Percentiles rank a stretch among this genome's conserved stretches.
These are phyloP conservation scores for Cecropterus lyciades DNA, from an alignment of 1,140 invertebrate genomes.

Conservation along the genomic window DNA sequence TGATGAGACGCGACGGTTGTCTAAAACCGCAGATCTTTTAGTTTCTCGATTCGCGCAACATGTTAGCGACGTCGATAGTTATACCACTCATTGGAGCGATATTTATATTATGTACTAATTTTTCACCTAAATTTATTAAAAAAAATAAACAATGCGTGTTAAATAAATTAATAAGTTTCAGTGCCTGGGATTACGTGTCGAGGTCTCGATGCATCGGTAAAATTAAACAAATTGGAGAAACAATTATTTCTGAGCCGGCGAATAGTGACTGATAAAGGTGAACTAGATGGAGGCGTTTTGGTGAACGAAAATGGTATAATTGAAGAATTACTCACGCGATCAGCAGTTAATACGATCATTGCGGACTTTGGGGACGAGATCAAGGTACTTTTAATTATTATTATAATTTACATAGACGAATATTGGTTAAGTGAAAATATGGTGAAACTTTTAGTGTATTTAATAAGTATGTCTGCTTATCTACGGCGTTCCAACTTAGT, in stretches of 20 bases:
- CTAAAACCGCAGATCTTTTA: constrained; percentile 13
- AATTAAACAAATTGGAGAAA: constrained; percentile 42
- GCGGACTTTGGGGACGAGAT: constrained; percentile 40
- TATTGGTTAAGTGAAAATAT: too few relatives aligned
- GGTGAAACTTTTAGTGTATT: too few relatives aligned
- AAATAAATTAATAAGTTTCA: constrained; percentile 6
- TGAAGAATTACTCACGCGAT: constrained; percentile 63
- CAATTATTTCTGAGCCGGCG: constrained; percentile 64
- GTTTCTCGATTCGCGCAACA: constrained; percentile 13
- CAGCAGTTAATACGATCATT: constrained; percentile 56
- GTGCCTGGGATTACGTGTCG: constrained; percentile 41
- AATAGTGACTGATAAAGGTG: constrained; percentile 66
- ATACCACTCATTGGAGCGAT: constrained; percentile 5
- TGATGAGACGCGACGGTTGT: constrained; percentile 12
- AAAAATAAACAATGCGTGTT: too few relatives aligned
- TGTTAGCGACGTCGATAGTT: constrained; percentile 5
- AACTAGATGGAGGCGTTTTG: constrained; percentile 70
- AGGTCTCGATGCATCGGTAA: constrained; percentile 37
- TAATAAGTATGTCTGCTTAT: too few relatives aligned
- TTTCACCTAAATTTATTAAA: too few relatives aligned
- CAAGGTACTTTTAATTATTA: constrained; percentile 44
- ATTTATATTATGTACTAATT: constrained; percentile 2
- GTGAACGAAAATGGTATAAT: constrained; percentile 71
- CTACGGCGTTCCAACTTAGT: too few relatives aligned
- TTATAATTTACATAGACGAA: too few relatives aligned